Percentiles rank a stretch among this genome's conserved stretches.
Conservation (phyloP, 1,140 invertebrate genomes). For the Galleria mellonella region DNA sequence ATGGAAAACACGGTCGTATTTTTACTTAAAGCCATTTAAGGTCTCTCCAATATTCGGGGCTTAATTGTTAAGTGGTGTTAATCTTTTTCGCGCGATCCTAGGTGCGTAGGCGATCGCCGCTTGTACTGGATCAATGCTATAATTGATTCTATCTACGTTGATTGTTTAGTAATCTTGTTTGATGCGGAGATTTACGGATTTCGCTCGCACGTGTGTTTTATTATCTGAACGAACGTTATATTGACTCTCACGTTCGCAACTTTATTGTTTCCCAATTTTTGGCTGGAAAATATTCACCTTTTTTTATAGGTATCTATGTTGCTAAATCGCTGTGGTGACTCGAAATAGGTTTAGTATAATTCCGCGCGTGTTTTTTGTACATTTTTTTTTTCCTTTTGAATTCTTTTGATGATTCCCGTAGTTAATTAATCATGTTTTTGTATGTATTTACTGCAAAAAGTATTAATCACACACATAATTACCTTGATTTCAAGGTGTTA, state of each 20-base stretch:
- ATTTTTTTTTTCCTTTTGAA: too few relatives aligned
- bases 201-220: background rate
- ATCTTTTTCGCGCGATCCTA: constrained; percentile 13
- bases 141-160: constrained; percentile 27
- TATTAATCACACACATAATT: too few relatives aligned
- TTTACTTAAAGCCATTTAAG: constrained; percentile 13
- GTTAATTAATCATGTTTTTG: too few relatives aligned
- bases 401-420: too few relatives aligned
- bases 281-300: too few relatives aligned
- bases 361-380: too few relatives aligned
- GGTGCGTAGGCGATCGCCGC: constrained; percentile 19
- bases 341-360: too few relatives aligned
- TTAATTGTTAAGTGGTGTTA: constrained; percentile 15
- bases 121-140: constrained; percentile 33
- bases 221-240: too few relatives aligned
- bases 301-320: constrained; percentile 3
- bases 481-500: too few relatives aligned
- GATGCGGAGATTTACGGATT: constrained; percentile 10
- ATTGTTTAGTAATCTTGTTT: constrained; percentile 34
- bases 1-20: constrained; percentile 26
- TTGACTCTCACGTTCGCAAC: background rate
- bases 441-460: too few relatives aligned
- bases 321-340: background rate
- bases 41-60: constrained; percentile 15
- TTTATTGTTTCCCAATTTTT: too few relatives aligned